Base-by-base conservation (phyloP, 2,888 invertebrate genomes). In the Agapostemon virescens region DNA sequence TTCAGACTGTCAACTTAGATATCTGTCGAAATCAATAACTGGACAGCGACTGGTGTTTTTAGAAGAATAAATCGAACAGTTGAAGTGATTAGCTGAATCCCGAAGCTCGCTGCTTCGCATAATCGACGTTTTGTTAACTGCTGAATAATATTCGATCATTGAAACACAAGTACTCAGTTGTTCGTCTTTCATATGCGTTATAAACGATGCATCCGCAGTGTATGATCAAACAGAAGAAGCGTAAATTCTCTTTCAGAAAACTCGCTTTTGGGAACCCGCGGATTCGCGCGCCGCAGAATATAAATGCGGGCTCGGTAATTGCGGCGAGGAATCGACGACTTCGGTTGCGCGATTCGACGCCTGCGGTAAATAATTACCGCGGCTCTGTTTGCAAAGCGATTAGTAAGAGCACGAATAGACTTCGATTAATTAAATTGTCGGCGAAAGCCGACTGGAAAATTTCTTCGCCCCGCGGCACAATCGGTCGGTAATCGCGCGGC, bases 281-380 rank as follows among this genome's bases (percentile, higher is more conserved):
- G 15, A n/a, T 49, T 33, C 36, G 2, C 36, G 36, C 11, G 15
- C 9, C 15, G 55, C 38, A n/a, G 26, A 20, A 63, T 45, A 63
- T 71, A 71, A 71, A 71, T 63, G 61, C 58, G 61, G 33, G 26
- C 9, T 5, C 38, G 30, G 42, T 61, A 61, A 71, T 61, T 61
- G 71, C 71, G 61, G 61, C 45, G 11, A 30, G 30, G 26, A 45
- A 45, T 68, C 23, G 63, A 71, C 42, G 61, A 40, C 23, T 40
- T 70, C 33, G 40, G 26, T 26, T 30, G 13, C 26, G 9, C 55
- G 26, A 26, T 58, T 70, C 58, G 38, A 40, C n/a, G 55, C 26
- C 26, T 26, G 33, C 30, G 70, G 36, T 58, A 58, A 70, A 70
- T 58, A 70, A 58, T 70, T 40, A 40, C 70, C 26, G 15, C 30